Base-by-base conservation (phyloP, 2,888 invertebrate genomes). In the Parthenolecanium corni region DNA sequence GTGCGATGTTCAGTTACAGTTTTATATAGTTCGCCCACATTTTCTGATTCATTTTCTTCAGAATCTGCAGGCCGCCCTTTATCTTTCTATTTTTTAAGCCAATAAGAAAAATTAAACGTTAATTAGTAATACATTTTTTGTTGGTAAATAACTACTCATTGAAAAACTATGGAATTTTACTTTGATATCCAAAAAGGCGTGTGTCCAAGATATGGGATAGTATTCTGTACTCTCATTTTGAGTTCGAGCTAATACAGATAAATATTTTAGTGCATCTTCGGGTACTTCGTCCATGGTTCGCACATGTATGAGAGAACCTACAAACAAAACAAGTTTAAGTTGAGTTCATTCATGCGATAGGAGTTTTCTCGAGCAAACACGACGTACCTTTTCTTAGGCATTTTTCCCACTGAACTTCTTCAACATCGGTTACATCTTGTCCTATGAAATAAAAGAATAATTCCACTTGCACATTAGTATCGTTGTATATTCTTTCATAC, bases 361-460 rank as follows among this genome's bases (percentile, higher is more conserved):
- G n/a, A n/a, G n/a, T n/a, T n/a, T n/a, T n/a, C n/a, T n/a, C n/a
- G n/a, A n/a, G n/a, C n/a, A n/a, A n/a, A n/a, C n/a, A n/a, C n/a
- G n/a, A n/a, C n/a, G 31, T n/a, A 54, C 63, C 63, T 31, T 54
- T 54, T 53, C 49, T 1, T 18, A 63, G 38, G 47, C 63, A 63
- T 47, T 47, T 63, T 21, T 46, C 63, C 63, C 92, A 93, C 72
- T 90, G 88, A 67, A 95, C 89, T 72, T 95, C 91, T 67, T 89
- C 80, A 54, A 90, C 87, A 75, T 97, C 96, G 36, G 91, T 86
- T 65, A 88, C 84, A 78, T 92, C 91, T 73, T 89, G 82, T 67
- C 96, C 98, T 76, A 99, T 95, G 71, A 99, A 80, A 79, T 95
- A 98, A 44, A 97, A 96, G 78, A 98, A 98, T 67, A 99, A 87